A percentile compares a stretch with the other conserved stretches of the same genome.
phyloP scores from a whole-genome alignment of 2,888 invertebrate genomes.

The Lottia scabra region DNA sequence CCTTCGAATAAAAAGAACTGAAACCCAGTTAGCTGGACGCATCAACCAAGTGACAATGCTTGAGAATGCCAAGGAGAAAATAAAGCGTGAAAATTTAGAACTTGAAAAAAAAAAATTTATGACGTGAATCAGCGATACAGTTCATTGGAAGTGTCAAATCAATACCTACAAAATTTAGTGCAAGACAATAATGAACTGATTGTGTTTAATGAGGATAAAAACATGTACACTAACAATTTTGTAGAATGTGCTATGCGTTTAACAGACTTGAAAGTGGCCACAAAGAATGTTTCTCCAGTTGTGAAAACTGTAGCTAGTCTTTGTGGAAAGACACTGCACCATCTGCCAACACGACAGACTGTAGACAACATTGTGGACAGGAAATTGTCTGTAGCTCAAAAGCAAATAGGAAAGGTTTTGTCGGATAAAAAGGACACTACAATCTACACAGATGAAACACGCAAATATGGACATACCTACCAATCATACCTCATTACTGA shows the following conservation, averaged over 20 bases:
- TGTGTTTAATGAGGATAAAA: neutral
- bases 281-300: conserved; percentile 8
- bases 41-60: no score
- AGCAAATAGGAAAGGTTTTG: conserved; percentile 7
- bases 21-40: no score
- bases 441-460: conserved; percentile 29
- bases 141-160: no score
- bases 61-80: no score
- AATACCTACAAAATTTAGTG: neutral
- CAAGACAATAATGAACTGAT: neutral
- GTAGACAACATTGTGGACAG: conserved; percentile 17
- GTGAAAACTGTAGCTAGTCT: conserved; percentile 6
- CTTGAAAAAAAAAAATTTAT: no score
- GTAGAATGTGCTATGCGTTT: conserved; percentile 19
- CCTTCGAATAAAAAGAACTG: no score
- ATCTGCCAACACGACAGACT: conserved; percentile 17
- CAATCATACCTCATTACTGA: conserved; percentile 19
- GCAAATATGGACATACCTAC: conserved; percentile 18
- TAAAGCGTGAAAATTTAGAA: no score
- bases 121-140: no score
- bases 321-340: neutral
- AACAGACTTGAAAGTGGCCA: conserved; percentile 12
- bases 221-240: neutral
- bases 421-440: conserved; percentile 15
- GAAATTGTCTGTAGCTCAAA: conserved; percentile 2